Base-by-base conservation (phyloP, 23 tunicate species). In the Oikopleura vanhoeffeni region DNA sequence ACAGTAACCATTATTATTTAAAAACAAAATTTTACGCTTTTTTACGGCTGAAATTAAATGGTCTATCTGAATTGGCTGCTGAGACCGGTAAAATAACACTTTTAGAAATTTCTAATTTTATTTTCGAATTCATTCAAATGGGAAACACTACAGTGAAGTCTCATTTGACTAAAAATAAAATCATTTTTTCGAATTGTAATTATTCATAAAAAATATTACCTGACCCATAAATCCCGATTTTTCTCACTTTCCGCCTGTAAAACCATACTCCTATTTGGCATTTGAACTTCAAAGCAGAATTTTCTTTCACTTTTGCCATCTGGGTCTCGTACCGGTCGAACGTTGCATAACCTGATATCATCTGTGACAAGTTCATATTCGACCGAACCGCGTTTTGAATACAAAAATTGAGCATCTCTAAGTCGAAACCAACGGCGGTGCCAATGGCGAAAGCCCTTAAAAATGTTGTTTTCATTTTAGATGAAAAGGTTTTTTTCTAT, bases 361-460 rank as follows among this genome's bases (percentile, higher is more conserved):
- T 18, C 79, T 2, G 79, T 71, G 79, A 71, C 79, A 18, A 30
- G 27, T 71, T 71, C 79, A 71, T 13, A 71, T 32, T 71, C 79
- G 35, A 71, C 27, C 27, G 34, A 13, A 3, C 79, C 79, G 3
- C 79, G 79, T 32, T 71, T 71, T 30, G 79, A 13, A 71, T 71
- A 71, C 38, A 13, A 30, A 28, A 71, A 32, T 3, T 71, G 79
- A 3, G 34, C 79, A 38, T 71, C 79, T 38, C 35, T 28, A 2
- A 71, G 36, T 2, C 38, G 34, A 38, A 71, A 71, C 79, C 79
- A 71, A 38, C 79, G 79, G 2, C 79, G 79, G 2, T 71, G 79
- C 79, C 79, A 71, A 38, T 30, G 27, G 27, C 79, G 79, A 32
- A 71, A 71, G 3, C 64, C 64, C 64, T 49, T n/a, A n/a, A n/a